Evolutionary conservation across 2,797 vertebrate genomes (phyloP).

Genomic region (Fistularia tabacaria): DNA sequence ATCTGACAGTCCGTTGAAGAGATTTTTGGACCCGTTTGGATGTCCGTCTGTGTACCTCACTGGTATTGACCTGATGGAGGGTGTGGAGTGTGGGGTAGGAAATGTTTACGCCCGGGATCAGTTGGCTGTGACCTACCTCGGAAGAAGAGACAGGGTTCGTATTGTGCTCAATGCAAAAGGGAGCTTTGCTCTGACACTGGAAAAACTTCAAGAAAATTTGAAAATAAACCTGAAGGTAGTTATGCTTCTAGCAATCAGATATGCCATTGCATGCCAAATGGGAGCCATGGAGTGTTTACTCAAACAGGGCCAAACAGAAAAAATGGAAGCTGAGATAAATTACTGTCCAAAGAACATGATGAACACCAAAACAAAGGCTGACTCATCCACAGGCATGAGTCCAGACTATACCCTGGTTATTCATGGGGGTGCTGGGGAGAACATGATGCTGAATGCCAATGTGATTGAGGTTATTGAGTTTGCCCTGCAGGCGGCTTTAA

Average conservation of each 20-base stretch:
- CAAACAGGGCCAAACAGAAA: slow-evolving; percentile 41
- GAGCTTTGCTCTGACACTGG: slow-evolving; percentile 63
- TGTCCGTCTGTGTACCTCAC: slow-evolving; percentile 80
- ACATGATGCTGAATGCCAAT: slow-evolving; percentile 67
- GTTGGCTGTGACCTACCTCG: slow-evolving; percentile 77
- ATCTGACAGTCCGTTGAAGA: slow-evolving; percentile 70
- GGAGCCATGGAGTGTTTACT: slow-evolving; percentile 71
- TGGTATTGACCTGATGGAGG: slow-evolving; percentile 73
- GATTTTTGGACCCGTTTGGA: slow-evolving; percentile 73
- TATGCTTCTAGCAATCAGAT: slow-evolving; percentile 73
- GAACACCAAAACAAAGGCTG: slow-evolving; percentile 12
- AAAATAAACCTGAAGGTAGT: slow-evolving; percentile 66
- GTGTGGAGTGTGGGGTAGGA: slow-evolving; percentile 76
- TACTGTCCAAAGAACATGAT: slow-evolving; percentile 15
- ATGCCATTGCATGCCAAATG: slow-evolving; percentile 75
- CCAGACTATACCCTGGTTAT: slow-evolving; percentile 69
- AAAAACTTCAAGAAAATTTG: slow-evolving; percentile 65
- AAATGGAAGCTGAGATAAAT: slow-evolving; percentile 39
- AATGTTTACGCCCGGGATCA: slow-evolving; percentile 80
- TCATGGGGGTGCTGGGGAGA: slow-evolving; percentile 78
- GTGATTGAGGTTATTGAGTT: slow-evolving; percentile 72
- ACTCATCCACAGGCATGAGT: slow-evolving; percentile 20
- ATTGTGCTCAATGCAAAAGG: slow-evolving; percentile 77
- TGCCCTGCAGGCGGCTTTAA: slow-evolving; percentile 71
- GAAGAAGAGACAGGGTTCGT: slow-evolving; percentile 70